phyloP scores from a whole-genome alignment of 1,140 invertebrate genomes.

The Microvelia longipes region DNA sequence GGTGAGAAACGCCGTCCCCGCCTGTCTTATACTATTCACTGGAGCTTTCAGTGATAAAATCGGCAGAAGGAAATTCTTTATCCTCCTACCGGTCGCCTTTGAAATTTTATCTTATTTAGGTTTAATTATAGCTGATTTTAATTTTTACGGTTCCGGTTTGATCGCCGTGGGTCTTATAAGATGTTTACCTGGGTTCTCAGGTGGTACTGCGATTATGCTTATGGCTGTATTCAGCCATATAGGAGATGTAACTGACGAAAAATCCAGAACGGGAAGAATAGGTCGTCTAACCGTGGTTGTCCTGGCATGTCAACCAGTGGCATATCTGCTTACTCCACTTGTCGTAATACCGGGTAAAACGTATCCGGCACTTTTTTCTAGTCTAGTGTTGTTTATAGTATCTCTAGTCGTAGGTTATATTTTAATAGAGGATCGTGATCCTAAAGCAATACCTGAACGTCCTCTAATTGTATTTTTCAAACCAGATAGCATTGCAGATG shows the following conservation, averaged over 20 bases:
- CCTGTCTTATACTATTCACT: slow-evolving; percentile 57
- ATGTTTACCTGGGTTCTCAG: slow-evolving; percentile 57
- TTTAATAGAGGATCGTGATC: neutral
- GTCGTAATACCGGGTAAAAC: neutral
- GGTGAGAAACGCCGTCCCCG: slow-evolving; percentile 54
- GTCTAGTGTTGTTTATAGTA: neutral
- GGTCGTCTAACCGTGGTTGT: slow-evolving; percentile 69
- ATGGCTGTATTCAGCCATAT: slow-evolving; percentile 83
- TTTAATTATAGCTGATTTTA: slow-evolving; percentile 61
- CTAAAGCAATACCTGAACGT: neutral
- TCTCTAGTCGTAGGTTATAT: neutral
- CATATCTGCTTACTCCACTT: slow-evolving; percentile 7
- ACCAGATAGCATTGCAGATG: neutral
- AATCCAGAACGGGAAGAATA: slow-evolving; percentile 63
- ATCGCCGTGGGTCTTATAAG: slow-evolving; percentile 58
- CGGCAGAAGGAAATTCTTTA: slow-evolving; percentile 63
- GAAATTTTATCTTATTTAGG: slow-evolving; percentile 60
- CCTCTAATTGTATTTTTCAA: neutral
- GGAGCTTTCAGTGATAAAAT: slow-evolving; percentile 36
- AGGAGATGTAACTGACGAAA: slow-evolving; percentile 62
- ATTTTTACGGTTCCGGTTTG: slow-evolving; percentile 45
- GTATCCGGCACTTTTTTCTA: neutral
- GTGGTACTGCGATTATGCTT: slow-evolving; percentile 74
- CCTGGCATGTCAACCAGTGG: slow-evolving; percentile 58
- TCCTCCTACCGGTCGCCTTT: slow-evolving; percentile 65